These are phyloP conservation scores for Carterocephalus palaemon DNA, from an alignment of 2,888 invertebrate species.

Conservation along the genomic window DNA sequence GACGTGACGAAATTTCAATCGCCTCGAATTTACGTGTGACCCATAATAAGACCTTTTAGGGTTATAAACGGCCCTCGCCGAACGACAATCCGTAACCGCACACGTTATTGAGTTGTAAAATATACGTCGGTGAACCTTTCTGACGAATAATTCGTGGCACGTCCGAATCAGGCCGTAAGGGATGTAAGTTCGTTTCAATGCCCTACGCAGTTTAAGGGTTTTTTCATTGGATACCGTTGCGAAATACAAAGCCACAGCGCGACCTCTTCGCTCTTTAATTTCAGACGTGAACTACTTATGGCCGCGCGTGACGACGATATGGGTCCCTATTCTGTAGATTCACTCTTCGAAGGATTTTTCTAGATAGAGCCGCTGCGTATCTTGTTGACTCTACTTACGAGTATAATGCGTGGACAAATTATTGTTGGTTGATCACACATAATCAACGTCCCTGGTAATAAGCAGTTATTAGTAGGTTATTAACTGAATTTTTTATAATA, in stretches of 20 bases:
- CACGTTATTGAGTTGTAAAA: slow-evolving; percentile 56
- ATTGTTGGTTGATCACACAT: too few relatives aligned
- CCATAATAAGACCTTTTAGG: neutral
- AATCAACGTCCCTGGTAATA: too few relatives aligned
- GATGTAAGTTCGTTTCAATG: slow-evolving; percentile 58
- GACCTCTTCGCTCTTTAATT: slow-evolving; percentile 58
- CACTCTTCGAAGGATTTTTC: neutral
- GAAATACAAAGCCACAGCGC: slow-evolving; percentile 46
- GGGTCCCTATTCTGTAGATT: slow-evolving; percentile 10
- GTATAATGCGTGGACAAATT: too few relatives aligned
- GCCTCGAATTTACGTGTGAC: neutral
- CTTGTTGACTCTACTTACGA: too few relatives aligned
- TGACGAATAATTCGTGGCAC: slow-evolving; percentile 50
- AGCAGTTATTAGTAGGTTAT: too few relatives aligned
- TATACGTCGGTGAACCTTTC: slow-evolving; percentile 16
- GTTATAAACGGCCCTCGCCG: slow-evolving; percentile 3
- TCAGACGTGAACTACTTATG: slow-evolving; percentile 58
- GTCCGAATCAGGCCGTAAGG: slow-evolving; percentile 59
- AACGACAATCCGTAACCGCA: slow-evolving; percentile 21
- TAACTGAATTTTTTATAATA: too few relatives aligned
- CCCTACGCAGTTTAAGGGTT: slow-evolving; percentile 42
- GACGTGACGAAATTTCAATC: neutral
- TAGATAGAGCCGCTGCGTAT: too few relatives aligned
- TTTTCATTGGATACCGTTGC: slow-evolving; percentile 46
- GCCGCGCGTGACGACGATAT: slow-evolving; percentile 45